These are phyloP conservation scores for Xyliphius kryptos DNA, from an alignment of 2,113 vertebrate genomes.

Conservation along the genomic window DNA sequence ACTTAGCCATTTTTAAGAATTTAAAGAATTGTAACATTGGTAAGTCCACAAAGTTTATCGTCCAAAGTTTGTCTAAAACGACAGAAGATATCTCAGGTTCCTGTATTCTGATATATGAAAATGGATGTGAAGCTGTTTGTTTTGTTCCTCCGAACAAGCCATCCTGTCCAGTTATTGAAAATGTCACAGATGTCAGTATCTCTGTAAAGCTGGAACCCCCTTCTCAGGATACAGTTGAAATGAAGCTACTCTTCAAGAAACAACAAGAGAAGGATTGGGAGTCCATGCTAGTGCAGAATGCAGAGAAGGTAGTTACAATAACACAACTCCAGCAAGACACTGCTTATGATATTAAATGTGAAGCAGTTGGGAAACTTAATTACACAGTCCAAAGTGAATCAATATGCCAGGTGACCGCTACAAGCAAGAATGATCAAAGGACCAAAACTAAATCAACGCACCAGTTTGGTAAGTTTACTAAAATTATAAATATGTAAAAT, in stretches of 20 bases:
- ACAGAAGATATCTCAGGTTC: neutral
- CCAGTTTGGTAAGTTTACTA: too few relatives aligned
- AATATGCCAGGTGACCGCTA: too few relatives aligned
- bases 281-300: neutral
- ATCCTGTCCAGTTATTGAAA: neutral
- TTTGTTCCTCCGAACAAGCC: slow-evolving; percentile 11
- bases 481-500: too few relatives aligned
- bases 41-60: neutral
- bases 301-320: slow-evolving; percentile 10
- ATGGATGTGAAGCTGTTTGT: neutral
- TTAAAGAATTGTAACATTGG: neutral
- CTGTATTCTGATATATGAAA: neutral
- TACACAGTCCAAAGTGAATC: slow-evolving; percentile 1
- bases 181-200: neutral
- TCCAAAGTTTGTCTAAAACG: neutral
- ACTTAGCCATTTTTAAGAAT: neutral
- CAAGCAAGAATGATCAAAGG: too few relatives aligned
- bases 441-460: too few relatives aligned
- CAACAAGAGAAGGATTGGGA: slow-evolving; percentile 10
- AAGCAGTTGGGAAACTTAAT: slow-evolving; percentile 1
- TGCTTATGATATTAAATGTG: slow-evolving; percentile 25
- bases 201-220: neutral
- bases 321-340: slow-evolving; percentile 1
- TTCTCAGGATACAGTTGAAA: neutral
- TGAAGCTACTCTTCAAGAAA: slow-evolving; percentile 8